Conservation (phyloP, 2,113 vertebrate genomes). For the Sinocyclocheilus grahami region DNA sequence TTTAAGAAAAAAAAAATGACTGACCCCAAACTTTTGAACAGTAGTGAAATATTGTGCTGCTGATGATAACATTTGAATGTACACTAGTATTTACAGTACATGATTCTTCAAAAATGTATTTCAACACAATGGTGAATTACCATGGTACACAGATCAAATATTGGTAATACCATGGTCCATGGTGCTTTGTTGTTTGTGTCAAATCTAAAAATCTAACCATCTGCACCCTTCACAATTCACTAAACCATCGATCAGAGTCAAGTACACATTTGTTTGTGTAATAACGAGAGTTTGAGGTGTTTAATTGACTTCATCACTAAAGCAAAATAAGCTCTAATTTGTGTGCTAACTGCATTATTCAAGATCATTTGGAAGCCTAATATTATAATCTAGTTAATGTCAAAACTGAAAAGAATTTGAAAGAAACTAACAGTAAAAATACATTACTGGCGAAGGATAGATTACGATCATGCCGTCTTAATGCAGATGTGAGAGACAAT, state of each 20-base stretch:
- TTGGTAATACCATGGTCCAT: background rate
- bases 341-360: background rate
- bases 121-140: background rate
- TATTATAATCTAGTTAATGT: background rate
- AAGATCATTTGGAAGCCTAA: background rate
- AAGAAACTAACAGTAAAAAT: background rate
- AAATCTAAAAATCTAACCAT: background rate
- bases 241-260: background rate
- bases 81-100: too few relatives aligned
- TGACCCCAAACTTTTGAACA: too few relatives aligned
- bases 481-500: background rate
- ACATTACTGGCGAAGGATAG: background rate
- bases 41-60: too few relatives aligned
- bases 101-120: background rate
- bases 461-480: background rate
- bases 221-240: background rate
- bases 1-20: too few relatives aligned
- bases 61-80: too few relatives aligned
- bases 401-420: background rate
- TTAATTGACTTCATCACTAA: background rate
- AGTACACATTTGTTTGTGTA: background rate
- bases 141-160: background rate
- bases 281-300: background rate
- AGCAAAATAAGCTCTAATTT: background rate
- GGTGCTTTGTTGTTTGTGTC: background rate